Percentiles rank a stretch among this genome's conserved stretches.
phyloP scores from a whole-genome alignment of 2,113 vertebrate species.

The Dendrocopos noguchii region DNA sequence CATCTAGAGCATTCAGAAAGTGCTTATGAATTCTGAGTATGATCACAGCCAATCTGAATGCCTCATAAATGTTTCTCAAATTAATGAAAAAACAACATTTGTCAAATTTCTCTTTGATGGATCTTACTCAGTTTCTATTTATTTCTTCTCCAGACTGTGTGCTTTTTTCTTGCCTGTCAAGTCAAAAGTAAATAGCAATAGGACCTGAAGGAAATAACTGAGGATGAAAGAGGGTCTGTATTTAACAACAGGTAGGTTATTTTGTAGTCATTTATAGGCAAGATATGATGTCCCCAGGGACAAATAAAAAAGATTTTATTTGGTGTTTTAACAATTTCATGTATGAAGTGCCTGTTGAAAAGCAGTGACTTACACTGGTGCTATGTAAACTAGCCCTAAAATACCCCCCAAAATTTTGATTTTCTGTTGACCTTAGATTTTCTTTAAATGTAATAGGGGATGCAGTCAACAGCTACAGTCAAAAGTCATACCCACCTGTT shows the following conservation, averaged over 20 bases:
- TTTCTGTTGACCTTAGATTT: neutral
- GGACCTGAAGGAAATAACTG: neutral
- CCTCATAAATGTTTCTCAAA: constrained; percentile 23
- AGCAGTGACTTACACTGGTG: neutral
- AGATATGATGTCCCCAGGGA: neutral
- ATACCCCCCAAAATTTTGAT: neutral
- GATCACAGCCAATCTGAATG: neutral
- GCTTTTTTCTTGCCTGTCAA: neutral
- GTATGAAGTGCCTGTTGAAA: neutral
- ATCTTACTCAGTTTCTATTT: neutral
- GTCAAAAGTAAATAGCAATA: neutral
- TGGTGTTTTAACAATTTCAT: neutral
- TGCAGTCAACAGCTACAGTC: neutral
- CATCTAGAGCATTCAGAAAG: neutral
- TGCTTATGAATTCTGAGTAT: neutral
- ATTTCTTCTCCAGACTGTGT: neutral
- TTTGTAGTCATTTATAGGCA: neutral
- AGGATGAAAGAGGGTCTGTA: neutral
- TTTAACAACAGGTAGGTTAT: neutral
- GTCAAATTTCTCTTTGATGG: constrained; percentile 11
- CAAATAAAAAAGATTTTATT: neutral
- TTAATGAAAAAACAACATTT: constrained; percentile 14
- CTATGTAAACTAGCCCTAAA: neutral
- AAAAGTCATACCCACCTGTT: neutral
- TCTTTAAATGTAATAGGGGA: neutral